Base-by-base conservation (phyloP, 2,888 invertebrate species). In the Girardia tigrina region DNA sequence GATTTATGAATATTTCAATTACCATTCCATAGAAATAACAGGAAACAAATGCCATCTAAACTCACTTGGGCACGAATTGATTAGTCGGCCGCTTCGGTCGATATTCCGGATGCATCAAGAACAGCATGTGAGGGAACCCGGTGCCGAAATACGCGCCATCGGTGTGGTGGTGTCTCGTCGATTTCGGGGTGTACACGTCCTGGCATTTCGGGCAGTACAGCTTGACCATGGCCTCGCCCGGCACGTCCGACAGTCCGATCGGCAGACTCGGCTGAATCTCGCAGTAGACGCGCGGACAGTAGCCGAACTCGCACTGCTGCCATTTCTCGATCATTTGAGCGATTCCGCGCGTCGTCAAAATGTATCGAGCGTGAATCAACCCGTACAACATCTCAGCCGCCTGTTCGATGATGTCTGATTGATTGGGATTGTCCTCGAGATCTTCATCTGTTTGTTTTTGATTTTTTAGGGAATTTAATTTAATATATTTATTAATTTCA, bases 261-360 rank as follows among this genome's bases (percentile, higher is more conserved):
- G 97, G 98, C 82, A 98, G 88, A 91, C 95, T 92, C 28, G 91
- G 89, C 85, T 97, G 95, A 82, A 93, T 91, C 87, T 99, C 98
- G 85, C 98, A 98, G 85, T 97, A 98, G 84, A 94, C 89, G 78
- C 98, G 88, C 75, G 97, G 97, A 85, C 98, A 98, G 84, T 92
- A 91, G 26, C 97, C 97, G 86, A 98, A 99, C 85, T 98, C 97
- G 78, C 95, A 95, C 77, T 92, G 90, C 86, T 97, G 94, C 87
- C 97, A 98, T 87, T 98, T 98, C 85, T 98, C 97, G 85, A 97
- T 90, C 97, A 98, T 98, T 87, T 95, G 94, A 80, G 92, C 93
- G 82, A 97, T 95, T 77, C 97, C 97, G 82, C 97, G 88, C 87
- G 97, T 98, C 79, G 98, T 99, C 84, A 99, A 89, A 84, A 98